phyloP scores from a whole-genome alignment of 2,888 invertebrate species.

The Brachyopa scutellaris region DNA sequence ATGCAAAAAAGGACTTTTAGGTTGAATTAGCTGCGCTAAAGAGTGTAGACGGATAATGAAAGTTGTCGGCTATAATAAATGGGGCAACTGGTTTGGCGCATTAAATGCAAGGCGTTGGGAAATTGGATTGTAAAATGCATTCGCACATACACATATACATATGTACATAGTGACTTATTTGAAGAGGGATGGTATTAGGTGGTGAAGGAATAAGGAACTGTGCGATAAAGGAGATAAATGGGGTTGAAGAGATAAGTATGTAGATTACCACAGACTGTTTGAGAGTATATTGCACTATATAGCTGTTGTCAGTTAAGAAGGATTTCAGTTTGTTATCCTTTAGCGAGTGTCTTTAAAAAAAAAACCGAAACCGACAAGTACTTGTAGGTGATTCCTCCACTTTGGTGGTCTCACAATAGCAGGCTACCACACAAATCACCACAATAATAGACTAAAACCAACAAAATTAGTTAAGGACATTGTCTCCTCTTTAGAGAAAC shows the following conservation, averaged over 20 bases:
- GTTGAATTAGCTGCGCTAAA: constrained; percentile 68
- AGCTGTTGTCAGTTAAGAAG: constrained; percentile 9
- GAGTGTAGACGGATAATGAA: constrained; percentile 58
- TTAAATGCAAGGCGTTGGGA: constrained; percentile 66
- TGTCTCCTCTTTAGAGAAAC: constrained; percentile 29
- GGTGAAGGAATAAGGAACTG: background rate
- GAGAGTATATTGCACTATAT: constrained; percentile 4
- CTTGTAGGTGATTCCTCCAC: constrained; percentile 2
- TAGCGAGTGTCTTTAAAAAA: no score
- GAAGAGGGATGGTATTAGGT: no score
- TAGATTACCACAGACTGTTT: constrained; percentile 30
- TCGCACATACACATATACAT: constrained; percentile 14
- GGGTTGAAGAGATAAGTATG: constrained; percentile 40
- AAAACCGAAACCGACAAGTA: constrained; percentile 1
- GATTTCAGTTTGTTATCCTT: no score
- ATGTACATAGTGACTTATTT: no score
- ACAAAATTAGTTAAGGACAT: constrained; percentile 64
- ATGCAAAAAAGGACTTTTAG: constrained; percentile 65
- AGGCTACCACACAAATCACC: constrained; percentile 5
- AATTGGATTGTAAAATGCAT: constrained; percentile 66
- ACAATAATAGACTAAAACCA: constrained; percentile 57
- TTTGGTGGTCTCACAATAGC: constrained; percentile 56
- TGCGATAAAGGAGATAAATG: constrained; percentile 28
- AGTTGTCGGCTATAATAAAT: constrained; percentile 64
- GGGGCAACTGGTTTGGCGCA: constrained; percentile 63